phyloP scores from a whole-genome alignment of 2,113 vertebrate species.

The Bufo bufo region DNA sequence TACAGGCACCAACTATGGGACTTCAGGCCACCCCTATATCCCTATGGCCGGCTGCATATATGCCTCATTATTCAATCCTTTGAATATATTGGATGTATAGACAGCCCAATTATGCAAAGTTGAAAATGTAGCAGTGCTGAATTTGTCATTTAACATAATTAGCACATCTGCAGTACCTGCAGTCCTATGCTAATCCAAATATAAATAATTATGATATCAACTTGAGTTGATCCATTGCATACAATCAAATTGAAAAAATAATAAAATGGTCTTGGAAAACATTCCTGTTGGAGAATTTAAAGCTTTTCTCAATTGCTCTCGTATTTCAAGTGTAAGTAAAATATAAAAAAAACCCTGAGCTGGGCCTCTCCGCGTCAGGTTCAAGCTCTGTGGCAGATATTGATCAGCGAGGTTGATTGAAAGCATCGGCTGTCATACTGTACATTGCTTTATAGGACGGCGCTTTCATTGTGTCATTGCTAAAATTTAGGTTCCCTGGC shows the following conservation, averaged over 20 bases:
- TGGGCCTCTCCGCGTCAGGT: neutral
- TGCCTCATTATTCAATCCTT: neutral
- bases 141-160: too few species aligned
- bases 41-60: too few species aligned
- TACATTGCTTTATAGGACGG: neutral
- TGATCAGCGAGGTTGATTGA: neutral
- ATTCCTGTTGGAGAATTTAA: neutral
- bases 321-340: slow-evolving; percentile 14
- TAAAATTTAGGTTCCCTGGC: neutral
- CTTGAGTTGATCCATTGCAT: neutral
- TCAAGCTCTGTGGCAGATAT: slow-evolving; percentile 1
- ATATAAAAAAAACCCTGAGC: neutral
- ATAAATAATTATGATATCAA: too few species aligned
- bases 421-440: neutral
- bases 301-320: neutral
- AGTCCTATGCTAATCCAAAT: too few species aligned
- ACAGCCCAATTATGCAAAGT: neutral
- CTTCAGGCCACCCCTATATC: too few species aligned
- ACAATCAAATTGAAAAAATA: neutral
- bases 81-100: neutral
- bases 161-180: too few species aligned
- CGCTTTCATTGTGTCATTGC: neutral
- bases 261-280: neutral
- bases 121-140: neutral
- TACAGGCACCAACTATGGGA: too few species aligned